Conservation (phyloP, 1,140 invertebrate species). For the Drosophila triauraria region DNA sequence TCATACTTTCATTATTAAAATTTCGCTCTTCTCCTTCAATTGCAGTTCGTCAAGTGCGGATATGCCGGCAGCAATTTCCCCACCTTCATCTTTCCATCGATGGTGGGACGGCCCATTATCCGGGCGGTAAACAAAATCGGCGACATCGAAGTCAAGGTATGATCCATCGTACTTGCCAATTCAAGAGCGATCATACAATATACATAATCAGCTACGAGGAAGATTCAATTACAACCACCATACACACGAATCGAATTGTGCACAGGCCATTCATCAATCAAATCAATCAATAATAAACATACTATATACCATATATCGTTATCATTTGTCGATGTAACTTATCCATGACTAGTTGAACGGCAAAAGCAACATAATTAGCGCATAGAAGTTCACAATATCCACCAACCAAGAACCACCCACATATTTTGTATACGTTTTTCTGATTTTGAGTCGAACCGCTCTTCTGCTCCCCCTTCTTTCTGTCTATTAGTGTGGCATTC, state of each 20-base stretch:
- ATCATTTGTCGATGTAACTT: slow-evolving; percentile 44
- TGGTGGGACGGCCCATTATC: slow-evolving; percentile 99
- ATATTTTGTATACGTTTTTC: slow-evolving; percentile 3
- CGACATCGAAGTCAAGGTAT: slow-evolving; percentile 99
- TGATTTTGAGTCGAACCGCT: slow-evolving; percentile 35
- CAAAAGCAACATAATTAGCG: slow-evolving; percentile 40
- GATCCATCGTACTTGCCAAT: slow-evolving; percentile 75
- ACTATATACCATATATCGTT: slow-evolving; percentile 23
- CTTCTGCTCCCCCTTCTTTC: slow-evolving; percentile 23
- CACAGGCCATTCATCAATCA: slow-evolving; percentile 29
- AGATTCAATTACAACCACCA: slow-evolving; percentile 31
- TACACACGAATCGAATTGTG: slow-evolving; percentile 48
- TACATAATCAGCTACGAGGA: slow-evolving; percentile 27
- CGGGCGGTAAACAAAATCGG: slow-evolving; percentile 98
- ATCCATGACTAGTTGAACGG: slow-evolving; percentile 52
- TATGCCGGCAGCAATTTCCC: slow-evolving; percentile 99
- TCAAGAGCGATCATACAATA: neutral
- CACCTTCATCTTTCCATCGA: slow-evolving; percentile 98
- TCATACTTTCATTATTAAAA: neutral
- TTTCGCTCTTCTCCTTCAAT: slow-evolving; percentile 64
- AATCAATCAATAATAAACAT: slow-evolving; percentile 24
- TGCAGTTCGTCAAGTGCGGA: slow-evolving; percentile 99
- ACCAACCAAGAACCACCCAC: slow-evolving; percentile 13
- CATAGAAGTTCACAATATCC: slow-evolving; percentile 37
- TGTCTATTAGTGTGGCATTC: slow-evolving; percentile 52